These are phyloP conservation scores for Eretmochelys imbricata DNA, from an alignment of 2,113 vertebrate species.

Conservation along the genomic window DNA sequence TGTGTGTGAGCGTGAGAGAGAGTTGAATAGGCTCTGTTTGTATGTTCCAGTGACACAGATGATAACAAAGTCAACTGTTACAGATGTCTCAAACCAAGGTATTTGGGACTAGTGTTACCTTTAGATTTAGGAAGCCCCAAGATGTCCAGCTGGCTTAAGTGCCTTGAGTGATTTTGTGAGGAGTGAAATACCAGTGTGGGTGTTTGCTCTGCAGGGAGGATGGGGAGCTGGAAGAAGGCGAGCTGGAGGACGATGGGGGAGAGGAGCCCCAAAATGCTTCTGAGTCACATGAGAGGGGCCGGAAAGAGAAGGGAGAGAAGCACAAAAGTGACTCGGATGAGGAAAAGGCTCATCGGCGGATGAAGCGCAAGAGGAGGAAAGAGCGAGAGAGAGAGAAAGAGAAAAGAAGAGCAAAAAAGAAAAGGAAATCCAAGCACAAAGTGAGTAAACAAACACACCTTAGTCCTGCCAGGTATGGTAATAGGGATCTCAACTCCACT, in stretches of 20 bases:
- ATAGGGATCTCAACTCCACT: background rate
- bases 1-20: accelerated
- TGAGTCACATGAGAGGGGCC: slow-evolving; percentile 47
- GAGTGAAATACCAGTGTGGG: background rate
- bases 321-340: slow-evolving; percentile 88
- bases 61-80: background rate
- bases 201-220: slow-evolving; percentile 85
- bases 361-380: slow-evolving; percentile 91
- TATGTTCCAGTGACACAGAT: background rate
- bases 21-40: background rate
- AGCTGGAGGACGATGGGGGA: slow-evolving; percentile 93
- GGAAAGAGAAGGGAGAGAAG: slow-evolving; percentile 84
- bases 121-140: background rate
- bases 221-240: slow-evolving; percentile 94
- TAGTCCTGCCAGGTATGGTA: background rate
- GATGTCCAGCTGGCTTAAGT: background rate
- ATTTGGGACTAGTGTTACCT: background rate
- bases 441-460: slow-evolving; percentile 65
- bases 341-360: slow-evolving; percentile 87
- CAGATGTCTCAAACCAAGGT: accelerated
- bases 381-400: slow-evolving; percentile 90
- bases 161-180: too few species aligned
- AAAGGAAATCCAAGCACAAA: slow-evolving; percentile 95
- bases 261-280: slow-evolving; percentile 77
- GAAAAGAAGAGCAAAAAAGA: slow-evolving; percentile 87